Conservation (phyloP, 2,888 invertebrate genomes). For the Penaeus monodon region DNA sequence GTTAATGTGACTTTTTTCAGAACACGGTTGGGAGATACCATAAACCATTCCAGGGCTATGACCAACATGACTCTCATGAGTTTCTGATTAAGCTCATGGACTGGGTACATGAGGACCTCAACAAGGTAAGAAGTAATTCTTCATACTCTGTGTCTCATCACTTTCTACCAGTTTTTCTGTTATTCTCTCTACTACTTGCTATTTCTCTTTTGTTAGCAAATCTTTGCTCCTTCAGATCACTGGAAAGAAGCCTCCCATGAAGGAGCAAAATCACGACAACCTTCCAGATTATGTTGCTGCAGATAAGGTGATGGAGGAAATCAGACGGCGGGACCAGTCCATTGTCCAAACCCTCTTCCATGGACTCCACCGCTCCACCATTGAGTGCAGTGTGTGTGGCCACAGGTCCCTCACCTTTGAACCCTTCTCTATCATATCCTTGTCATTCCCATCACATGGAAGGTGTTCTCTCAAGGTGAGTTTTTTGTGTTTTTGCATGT, state of each 20-base stretch:
- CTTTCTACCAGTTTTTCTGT: too few relatives aligned
- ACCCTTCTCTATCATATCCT: constrained; percentile 86
- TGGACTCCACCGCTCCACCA: constrained; percentile 86
- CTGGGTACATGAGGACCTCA: constrained; percentile 88
- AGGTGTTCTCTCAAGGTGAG: constrained; percentile 57
- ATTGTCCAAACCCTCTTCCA: constrained; percentile 84
- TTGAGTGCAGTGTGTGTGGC: constrained; percentile 81
- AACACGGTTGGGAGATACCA: constrained; percentile 82
- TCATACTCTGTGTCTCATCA: neutral
- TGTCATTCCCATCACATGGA: constrained; percentile 78
- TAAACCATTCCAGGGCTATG: constrained; percentile 75
- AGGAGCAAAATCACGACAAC: constrained; percentile 66
- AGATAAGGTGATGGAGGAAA: constrained; percentile 80
- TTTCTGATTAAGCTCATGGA: constrained; percentile 89
- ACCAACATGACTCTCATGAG: constrained; percentile 73
- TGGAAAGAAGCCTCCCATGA: constrained; percentile 69
- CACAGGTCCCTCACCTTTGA: constrained; percentile 87
- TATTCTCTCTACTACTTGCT: too few relatives aligned
- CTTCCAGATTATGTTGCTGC: constrained; percentile 68
- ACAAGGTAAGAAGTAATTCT: constrained; percentile 72
- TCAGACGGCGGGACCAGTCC: constrained; percentile 79
- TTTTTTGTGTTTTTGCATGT: neutral
- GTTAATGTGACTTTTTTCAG: constrained; percentile 69
- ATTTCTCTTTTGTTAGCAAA: neutral
- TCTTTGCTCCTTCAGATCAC: constrained; percentile 10